phyloP scores from a whole-genome alignment of 37 sponge, comb jelly and placozoan species.

The Geodia barretti region DNA sequence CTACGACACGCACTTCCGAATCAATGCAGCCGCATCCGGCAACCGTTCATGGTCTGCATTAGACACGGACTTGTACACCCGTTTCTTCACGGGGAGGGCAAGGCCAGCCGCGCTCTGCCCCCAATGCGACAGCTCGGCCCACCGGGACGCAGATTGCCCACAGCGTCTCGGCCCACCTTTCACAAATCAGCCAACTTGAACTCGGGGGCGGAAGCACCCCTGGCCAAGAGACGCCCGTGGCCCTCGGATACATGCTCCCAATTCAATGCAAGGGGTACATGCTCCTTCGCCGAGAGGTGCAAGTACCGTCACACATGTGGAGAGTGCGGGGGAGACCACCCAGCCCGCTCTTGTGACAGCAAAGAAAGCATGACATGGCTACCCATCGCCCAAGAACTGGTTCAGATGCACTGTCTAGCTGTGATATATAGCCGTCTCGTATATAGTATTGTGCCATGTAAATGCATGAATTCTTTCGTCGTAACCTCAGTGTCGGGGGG shows the following conservation, averaged over 20 bases:
- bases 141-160: not conserved
- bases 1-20: not conserved
- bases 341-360: not conserved
- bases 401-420: too few species aligned
- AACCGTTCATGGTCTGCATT: not conserved
- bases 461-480: too few species aligned
- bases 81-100: slow-evolving; percentile 5
- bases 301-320: not conserved
- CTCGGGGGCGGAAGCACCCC: not conserved
- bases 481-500: too few species aligned
- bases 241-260: not conserved
- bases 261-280: not conserved
- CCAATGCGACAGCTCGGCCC: not conserved
- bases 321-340: not conserved
- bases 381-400: too few species aligned
- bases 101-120: not conserved
- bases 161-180: too few species aligned
- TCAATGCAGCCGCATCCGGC: not conserved
- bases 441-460: too few species aligned
- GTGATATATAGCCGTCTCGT: too few species aligned
- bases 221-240: not conserved
- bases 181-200: too few species aligned
- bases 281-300: not conserved
- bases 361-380: too few species aligned
- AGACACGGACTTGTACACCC: not conserved